Conservation (phyloP, 2,797 vertebrate species). For the Amazonetta brasiliensis region DNA sequence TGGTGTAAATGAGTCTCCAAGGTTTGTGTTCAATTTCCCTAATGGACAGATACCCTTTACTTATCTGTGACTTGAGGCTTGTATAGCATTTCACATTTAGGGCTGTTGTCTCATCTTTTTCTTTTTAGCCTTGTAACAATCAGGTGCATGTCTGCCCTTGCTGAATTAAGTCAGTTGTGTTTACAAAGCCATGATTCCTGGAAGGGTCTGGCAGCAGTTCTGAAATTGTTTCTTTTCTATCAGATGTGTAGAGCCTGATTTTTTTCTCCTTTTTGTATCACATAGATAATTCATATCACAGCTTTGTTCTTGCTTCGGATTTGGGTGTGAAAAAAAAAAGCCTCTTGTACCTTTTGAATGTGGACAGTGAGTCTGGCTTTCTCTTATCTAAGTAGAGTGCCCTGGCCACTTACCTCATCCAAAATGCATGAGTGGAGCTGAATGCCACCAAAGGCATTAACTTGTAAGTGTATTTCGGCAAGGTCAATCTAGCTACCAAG, state of each 20-base stretch:
- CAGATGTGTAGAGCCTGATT: neutral
- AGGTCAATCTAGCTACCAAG: neutral
- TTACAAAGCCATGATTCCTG: neutral
- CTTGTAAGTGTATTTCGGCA: neutral
- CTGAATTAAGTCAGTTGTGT: neutral
- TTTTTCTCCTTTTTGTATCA: neutral
- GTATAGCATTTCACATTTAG: neutral
- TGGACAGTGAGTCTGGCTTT: neutral
- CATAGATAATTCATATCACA: neutral
- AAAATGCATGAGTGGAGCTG: neutral
- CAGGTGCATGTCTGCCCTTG: neutral
- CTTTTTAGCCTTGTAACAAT: neutral
- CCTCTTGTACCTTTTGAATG: neutral
- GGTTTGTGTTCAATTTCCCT: neutral
- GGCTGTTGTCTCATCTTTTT: neutral
- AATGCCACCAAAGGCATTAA: neutral
- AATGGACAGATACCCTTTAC: neutral
- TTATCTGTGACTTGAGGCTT: neutral
- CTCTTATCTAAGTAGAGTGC: fast-evolving
- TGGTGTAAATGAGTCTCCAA: too few relatives aligned
- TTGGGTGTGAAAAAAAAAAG: neutral
- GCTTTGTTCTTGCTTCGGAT: neutral
- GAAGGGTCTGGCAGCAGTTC: neutral
- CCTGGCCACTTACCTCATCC: neutral
- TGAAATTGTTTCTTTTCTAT: neutral